Percentiles rank a stretch among this genome's conserved stretches.
These are phyloP conservation scores for Parambassis ranga DNA, from an alignment of 2,797 vertebrate genomes.

Conservation along the genomic window DNA sequence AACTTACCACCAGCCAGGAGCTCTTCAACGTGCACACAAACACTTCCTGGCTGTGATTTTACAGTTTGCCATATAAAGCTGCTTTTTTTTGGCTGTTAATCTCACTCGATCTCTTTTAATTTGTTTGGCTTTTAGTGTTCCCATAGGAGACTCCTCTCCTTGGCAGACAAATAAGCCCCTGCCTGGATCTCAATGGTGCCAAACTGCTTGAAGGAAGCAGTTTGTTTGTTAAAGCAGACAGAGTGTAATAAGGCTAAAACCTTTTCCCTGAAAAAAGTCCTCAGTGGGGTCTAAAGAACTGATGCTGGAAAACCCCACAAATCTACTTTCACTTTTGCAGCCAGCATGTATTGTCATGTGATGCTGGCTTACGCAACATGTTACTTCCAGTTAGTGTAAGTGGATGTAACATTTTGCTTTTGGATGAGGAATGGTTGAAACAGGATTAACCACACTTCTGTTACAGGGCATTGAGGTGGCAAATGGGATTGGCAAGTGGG, in stretches of 20 bases:
- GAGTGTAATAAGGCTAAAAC: constrained; percentile 2
- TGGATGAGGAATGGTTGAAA: neutral
- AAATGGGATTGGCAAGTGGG: too few species aligned
- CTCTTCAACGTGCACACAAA: constrained; percentile 45
- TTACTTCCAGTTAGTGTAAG: constrained; percentile 15
- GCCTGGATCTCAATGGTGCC: constrained; percentile 30
- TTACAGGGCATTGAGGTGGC: too few species aligned
- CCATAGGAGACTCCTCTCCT: constrained; percentile 50
- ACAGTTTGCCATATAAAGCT: constrained; percentile 49
- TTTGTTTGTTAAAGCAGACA: constrained; percentile 22
- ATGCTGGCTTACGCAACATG: neutral
- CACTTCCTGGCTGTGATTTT: constrained; percentile 27
- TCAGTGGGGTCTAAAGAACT: neutral
- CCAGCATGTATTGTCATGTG: constrained; percentile 32
- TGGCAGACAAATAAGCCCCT: constrained; percentile 47
- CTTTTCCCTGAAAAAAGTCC: constrained; percentile 33
- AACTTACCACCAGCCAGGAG: constrained; percentile 23
- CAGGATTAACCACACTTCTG: neutral
- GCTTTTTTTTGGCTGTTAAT: constrained; percentile 38
- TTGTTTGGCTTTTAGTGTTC: constrained; percentile 59
- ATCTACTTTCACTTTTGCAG: constrained; percentile 50
- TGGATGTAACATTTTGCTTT: neutral
- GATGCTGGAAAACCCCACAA: constrained; percentile 38
- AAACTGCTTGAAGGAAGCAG: constrained; percentile 44
- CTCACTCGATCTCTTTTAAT: constrained; percentile 62